phyloP scores from a whole-genome alignment of 1,140 invertebrate genomes.

The Euura lappo region DNA sequence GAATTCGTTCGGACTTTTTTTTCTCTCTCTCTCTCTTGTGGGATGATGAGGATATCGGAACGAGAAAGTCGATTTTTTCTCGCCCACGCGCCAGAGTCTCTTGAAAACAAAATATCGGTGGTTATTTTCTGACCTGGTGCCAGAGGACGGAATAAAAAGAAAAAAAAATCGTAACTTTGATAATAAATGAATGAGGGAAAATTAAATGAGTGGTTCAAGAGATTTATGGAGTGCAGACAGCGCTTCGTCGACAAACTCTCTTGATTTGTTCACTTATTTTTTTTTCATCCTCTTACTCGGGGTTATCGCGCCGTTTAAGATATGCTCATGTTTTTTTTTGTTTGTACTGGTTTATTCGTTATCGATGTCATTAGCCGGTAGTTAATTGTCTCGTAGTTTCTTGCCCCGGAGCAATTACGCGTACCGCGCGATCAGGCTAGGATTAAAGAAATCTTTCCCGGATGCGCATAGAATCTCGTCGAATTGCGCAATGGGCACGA shows the following conservation, averaged over 20 bases:
- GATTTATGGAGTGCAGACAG: not conserved
- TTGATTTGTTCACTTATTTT: not conserved
- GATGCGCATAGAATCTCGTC: too few relatives aligned
- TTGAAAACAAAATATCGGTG: not conserved
- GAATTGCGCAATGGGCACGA: too few relatives aligned
- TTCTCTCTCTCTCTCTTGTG: too few relatives aligned
- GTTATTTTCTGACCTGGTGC: not conserved
- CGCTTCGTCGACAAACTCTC: not conserved
- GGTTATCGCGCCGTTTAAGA: slow-evolving; percentile 6
- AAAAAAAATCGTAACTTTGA: not conserved
- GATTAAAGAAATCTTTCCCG: too few relatives aligned
- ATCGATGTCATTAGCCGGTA: not conserved
- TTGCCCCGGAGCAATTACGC: not conserved
- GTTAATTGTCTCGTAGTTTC: not conserved
- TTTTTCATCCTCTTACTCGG: not conserved
- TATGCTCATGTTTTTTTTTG: not conserved
- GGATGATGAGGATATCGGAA: too few relatives aligned
- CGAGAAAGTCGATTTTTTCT: too few relatives aligned
- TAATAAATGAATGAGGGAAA: not conserved
- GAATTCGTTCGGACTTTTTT: too few relatives aligned
- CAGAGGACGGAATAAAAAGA: not conserved
- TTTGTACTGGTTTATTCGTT: not conserved
- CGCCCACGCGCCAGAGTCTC: too few relatives aligned
- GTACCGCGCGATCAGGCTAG: too few relatives aligned
- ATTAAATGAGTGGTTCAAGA: not conserved